A percentile compares a stretch with the other conserved stretches of the same genome.
phyloP scores from a whole-genome alignment of 2,888 invertebrate species.

The Druceiella hillmani region DNA sequence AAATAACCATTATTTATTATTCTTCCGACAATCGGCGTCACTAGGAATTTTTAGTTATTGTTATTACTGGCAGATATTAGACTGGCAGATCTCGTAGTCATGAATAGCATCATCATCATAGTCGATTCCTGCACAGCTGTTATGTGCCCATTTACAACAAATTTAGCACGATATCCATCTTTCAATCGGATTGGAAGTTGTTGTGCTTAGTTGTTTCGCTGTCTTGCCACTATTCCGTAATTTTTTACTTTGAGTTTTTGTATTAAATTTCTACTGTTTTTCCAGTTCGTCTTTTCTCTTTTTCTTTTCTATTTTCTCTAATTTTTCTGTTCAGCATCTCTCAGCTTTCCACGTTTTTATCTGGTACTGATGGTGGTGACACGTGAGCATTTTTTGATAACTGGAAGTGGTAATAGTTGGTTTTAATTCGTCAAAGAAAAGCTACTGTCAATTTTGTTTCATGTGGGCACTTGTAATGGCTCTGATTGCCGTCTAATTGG shows the following conservation, averaged over 20 bases:
- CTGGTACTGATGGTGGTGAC: too few species aligned
- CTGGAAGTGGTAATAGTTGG: constrained; percentile 13
- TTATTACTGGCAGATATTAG: too few species aligned
- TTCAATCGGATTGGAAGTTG: constrained; percentile 19
- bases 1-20: too few species aligned
- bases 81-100: too few species aligned
- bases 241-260: constrained; percentile 12
- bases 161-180: constrained; percentile 18
- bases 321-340: constrained; percentile 11
- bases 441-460: constrained; percentile 17
- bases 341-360: too few species aligned
- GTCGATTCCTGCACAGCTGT: constrained; percentile 16
- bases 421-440: constrained; percentile 19
- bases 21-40: too few species aligned
- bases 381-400: constrained; percentile 15
- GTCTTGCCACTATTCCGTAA: constrained; percentile 12
- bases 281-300: constrained; percentile 12
- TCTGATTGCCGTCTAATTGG: too few species aligned
- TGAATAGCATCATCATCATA: too few species aligned
- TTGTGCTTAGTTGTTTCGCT: constrained; percentile 16
- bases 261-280: constrained; percentile 14
- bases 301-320: constrained; percentile 14
- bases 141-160: constrained; percentile 17
- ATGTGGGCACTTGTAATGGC: too few species aligned
- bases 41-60: too few species aligned